Percentiles rank a stretch among this genome's conserved stretches.
These are phyloP conservation scores for Nothocercus nigrocapillus DNA, from an alignment of 2,113 vertebrate species.

Conservation along the genomic window DNA sequence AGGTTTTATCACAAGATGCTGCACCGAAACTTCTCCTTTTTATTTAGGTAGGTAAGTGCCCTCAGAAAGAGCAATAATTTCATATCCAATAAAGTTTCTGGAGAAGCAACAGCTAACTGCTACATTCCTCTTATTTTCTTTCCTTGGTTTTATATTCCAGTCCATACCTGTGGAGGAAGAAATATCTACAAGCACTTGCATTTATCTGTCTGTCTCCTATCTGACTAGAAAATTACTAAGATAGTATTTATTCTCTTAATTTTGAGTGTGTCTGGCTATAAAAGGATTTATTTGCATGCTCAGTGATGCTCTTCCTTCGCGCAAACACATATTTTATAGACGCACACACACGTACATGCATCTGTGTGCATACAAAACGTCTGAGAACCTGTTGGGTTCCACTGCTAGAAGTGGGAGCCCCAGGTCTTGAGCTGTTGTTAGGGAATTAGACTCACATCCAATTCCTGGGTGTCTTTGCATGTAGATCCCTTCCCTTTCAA, in stretches of 20 bases:
- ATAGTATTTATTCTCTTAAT: not conserved
- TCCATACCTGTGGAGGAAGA: not conserved
- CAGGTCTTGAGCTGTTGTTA: not conserved
- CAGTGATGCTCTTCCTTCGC: not conserved
- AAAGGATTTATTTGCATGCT: not conserved
- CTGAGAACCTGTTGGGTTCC: not conserved
- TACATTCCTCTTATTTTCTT: not conserved
- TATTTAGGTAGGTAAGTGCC: not conserved
- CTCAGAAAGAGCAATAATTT: not conserved
- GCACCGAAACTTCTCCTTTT: not conserved
- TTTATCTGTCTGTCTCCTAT: not conserved
- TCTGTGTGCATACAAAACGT: not conserved
- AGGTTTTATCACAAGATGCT: not conserved
- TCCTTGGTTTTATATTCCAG: not conserved
- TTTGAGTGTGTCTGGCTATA: not conserved
- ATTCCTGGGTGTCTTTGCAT: not conserved
- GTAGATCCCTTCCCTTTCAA: not conserved
- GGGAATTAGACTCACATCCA: not conserved
- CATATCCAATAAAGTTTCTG: not conserved
- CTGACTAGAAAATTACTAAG: not conserved
- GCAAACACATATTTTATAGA: not conserved
- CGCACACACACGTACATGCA: fast-evolving
- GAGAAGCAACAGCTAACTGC: not conserved
- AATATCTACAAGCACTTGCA: not conserved
- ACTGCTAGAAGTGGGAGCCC: not conserved